Percentiles rank a stretch among this genome's conserved stretches.
These are phyloP conservation scores for Hylaeus anthracinus DNA, from an alignment of 1,140 invertebrate genomes.

Conservation along the genomic window DNA sequence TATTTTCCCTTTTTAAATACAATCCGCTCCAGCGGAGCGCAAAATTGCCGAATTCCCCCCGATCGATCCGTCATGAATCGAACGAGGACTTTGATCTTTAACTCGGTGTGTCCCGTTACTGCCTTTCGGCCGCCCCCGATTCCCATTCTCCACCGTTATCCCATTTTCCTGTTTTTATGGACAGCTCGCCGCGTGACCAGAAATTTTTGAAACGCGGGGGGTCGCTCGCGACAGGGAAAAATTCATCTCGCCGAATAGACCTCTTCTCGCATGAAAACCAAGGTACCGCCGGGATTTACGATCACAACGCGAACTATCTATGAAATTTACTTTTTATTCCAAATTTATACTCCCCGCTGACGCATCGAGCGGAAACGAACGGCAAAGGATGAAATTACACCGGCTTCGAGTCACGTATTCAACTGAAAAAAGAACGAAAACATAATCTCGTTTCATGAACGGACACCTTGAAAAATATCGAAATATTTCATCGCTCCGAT, in stretches of 20 bases:
- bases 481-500: not conserved
- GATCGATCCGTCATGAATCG: conserved; percentile 8
- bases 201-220: not conserved
- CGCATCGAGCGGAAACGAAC: too few relatives aligned
- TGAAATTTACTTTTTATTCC: too few relatives aligned
- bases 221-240: not conserved
- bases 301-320: too few relatives aligned
- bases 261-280: too few relatives aligned
- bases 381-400: too few relatives aligned
- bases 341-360: too few relatives aligned
- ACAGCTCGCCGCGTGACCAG: not conserved
- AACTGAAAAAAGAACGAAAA: not conserved
- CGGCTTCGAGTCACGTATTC: too few relatives aligned
- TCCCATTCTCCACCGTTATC: not conserved
- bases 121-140: not conserved
- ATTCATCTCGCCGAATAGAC: not conserved
- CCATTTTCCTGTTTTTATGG: not conserved
- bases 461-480: too few relatives aligned
- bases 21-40: conserved; percentile 9
- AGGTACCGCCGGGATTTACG: too few relatives aligned
- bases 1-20: conserved; percentile 16
- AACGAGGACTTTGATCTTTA: conserved; percentile 11
- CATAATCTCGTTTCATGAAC: too few relatives aligned
- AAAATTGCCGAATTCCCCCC: conserved; percentile 26
- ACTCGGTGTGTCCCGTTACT: not conserved